Evolutionary conservation across 2,113 vertebrate genomes (phyloP), one percentile per base, ranked within the genome.

Genomic region (Oxygymnocypris stewartii): DNA sequence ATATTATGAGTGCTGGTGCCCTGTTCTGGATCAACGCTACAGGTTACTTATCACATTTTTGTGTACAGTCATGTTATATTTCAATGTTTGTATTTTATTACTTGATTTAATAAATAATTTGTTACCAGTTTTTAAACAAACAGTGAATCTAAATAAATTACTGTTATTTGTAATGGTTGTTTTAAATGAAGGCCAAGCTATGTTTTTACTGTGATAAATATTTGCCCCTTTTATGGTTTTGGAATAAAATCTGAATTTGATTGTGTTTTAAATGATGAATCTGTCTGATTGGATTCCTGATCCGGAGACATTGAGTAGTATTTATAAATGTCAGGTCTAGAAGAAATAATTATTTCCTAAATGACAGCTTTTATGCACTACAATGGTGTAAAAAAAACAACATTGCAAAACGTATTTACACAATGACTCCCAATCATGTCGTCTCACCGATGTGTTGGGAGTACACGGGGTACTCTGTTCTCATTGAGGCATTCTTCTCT

Each of bases 151-250:
- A 85, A 90, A 92, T 87, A 92, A 88, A 93, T 89, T 51, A 75
- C 90, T 93, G 92, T 94, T 94, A 95, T 95, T 95, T 95, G 94
- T 94, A 92, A 92, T 91, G 12, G 89, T 88, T 93, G 90, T 92
- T 91, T 59, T 92, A 93, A 94, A 93, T 94, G 90, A 93, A 93
- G 90, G 57, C 90, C 54, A 25, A 78, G 90, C 82, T 82, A 57
- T 77, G 81, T 84, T 90, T 92, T n/a, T 89, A 84, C 88, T 85
- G 84, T 75, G 89, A 80, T 94, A 91, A 89, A 93, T 91, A 67
- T 87, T 85, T 90, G 90, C n/a, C 79, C 85, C 42, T 74, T 90
- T 20, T 49, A 87, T 91, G 80, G 85, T 90, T 94, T 94, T 92
- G 86, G 73, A 94, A 93, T 94, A 94, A 94, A 94, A 92, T 88